A percentile compares a stretch with the other conserved stretches of the same genome.
These are phyloP conservation scores for Corydoras maculifer DNA, from an alignment of 2,113 vertebrate species.

Conservation along the genomic window DNA sequence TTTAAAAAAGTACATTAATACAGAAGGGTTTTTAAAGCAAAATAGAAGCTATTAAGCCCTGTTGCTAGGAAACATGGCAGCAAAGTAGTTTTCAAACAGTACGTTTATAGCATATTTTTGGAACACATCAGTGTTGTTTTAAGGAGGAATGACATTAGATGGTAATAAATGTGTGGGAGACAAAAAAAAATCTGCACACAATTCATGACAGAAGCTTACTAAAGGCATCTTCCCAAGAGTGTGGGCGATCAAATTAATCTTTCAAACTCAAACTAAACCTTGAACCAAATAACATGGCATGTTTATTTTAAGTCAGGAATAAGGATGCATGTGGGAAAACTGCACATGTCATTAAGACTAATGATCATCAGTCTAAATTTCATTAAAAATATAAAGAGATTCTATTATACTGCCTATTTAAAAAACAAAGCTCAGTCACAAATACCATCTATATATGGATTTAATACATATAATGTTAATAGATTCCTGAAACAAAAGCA, in stretches of 20 bases:
- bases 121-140: conserved; percentile 24
- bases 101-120: conserved; percentile 21
- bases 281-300: background rate
- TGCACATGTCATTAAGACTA: background rate
- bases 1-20: background rate
- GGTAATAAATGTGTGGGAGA: conserved; percentile 12
- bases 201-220: conserved; percentile 28
- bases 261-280: background rate
- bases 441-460: too few relatives aligned
- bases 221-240: conserved; percentile 16
- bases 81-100: conserved; percentile 27
- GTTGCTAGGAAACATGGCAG: conserved; percentile 41
- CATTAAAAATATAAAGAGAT: too few relatives aligned
- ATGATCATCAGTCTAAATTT: background rate
- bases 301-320: background rate
- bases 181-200: conserved; percentile 6
- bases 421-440: too few relatives aligned
- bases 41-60: conserved; percentile 18
- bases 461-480: too few relatives aligned
- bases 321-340: background rate
- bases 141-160: conserved; percentile 10
- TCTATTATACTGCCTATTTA: too few relatives aligned
- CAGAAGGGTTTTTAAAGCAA: conserved; percentile 22
- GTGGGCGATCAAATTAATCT: conserved; percentile 22
- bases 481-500: too few relatives aligned